These are phyloP conservation scores for Aplocera efformata DNA, from an alignment of 2,888 invertebrate genomes.

Conservation along the genomic window DNA sequence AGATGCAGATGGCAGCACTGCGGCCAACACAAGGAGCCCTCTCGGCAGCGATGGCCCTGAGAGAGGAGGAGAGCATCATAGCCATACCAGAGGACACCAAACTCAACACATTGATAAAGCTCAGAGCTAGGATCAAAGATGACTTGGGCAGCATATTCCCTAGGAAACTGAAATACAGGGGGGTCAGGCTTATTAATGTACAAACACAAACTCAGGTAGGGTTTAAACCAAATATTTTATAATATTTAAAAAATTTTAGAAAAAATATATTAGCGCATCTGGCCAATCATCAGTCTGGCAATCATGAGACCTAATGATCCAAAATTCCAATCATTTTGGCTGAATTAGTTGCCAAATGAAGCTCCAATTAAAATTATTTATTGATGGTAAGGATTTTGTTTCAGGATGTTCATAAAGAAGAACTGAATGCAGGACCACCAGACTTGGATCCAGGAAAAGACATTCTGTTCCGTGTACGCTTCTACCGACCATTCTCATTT, in stretches of 20 bases:
- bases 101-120: conserved; percentile 45
- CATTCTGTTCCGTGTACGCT: conserved; percentile 49
- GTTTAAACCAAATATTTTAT: too few species aligned
- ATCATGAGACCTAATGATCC: too few species aligned
- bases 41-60: conserved; percentile 1
- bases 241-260: too few species aligned
- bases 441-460: conserved; percentile 59
- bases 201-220: neutral
- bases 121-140: conserved; percentile 35
- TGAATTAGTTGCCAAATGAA: too few species aligned
- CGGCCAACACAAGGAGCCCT: conserved; percentile 6
- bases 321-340: too few species aligned
- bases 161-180: conserved; percentile 57
- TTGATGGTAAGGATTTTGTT: conserved; percentile 9
- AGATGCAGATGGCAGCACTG: conserved; percentile 8
- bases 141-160: conserved; percentile 39
- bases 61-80: conserved; percentile 3
- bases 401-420: conserved; percentile 31
- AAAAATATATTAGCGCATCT: too few species aligned
- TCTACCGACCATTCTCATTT: conserved; percentile 55
- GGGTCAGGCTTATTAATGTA: conserved; percentile 35
- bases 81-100: conserved; percentile 21
- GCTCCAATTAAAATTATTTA: too few species aligned
- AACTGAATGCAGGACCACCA: conserved; percentile 15
- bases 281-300: too few species aligned